A percentile compares a stretch with the other conserved stretches of the same genome.
Conservation (phyloP, 2,797 vertebrate genomes). For the Spea hammondii region DNA sequence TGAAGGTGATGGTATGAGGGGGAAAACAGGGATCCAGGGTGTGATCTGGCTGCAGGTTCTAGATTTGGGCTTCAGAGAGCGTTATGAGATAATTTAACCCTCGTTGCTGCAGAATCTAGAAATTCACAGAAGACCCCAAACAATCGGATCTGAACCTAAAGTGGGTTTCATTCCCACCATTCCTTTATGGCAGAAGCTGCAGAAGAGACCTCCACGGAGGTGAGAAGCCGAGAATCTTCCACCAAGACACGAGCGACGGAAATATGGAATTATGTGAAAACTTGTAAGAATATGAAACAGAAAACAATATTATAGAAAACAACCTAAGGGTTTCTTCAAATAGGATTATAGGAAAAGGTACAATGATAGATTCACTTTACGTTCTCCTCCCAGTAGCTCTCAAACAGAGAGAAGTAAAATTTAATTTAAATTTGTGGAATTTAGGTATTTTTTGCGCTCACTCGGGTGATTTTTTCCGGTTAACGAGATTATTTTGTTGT, state of each 20-base stretch:
- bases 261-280: background rate
- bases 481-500: background rate
- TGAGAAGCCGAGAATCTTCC: too few species aligned
- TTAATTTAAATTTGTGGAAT: conserved; percentile 10
- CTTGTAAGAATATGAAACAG: background rate
- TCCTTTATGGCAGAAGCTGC: too few species aligned
- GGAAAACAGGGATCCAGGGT: too few species aligned
- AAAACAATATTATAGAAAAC: background rate
- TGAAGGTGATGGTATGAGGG: too few species aligned
- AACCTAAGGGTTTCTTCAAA: conserved; percentile 9
- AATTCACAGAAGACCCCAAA: too few species aligned
- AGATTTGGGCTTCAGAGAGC: too few species aligned
- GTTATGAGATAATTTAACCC: too few species aligned
- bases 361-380: conserved; percentile 1
- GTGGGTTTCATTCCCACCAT: too few species aligned
- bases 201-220: too few species aligned
- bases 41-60: too few species aligned
- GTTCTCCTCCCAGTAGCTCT: background rate
- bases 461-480: background rate
- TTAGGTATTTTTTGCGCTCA: background rate
- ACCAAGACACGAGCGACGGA: background rate
- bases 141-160: too few species aligned
- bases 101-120: too few species aligned
- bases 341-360: background rate
- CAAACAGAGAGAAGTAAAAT: background rate